These are phyloP conservation scores for Ganaspis brasiliensis DNA, from an alignment of 2,888 invertebrate species.

Conservation along the genomic window DNA sequence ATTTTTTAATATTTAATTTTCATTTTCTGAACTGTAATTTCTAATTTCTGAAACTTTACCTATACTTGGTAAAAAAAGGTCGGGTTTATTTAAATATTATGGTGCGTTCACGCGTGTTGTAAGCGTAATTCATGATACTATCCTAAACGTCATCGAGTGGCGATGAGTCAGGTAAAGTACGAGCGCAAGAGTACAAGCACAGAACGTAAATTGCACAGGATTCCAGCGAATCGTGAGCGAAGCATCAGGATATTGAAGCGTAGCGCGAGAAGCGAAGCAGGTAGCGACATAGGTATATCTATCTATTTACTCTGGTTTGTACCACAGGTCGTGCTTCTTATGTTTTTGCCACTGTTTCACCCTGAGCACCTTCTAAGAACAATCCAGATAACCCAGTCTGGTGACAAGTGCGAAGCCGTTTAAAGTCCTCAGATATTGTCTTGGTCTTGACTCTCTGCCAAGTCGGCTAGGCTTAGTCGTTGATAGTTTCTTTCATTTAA, in stretches of 20 bases:
- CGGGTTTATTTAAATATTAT: background rate
- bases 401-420: slow-evolving; percentile 72
- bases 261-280: slow-evolving; percentile 57
- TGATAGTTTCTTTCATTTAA: slow-evolving; percentile 14
- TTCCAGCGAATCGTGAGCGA: slow-evolving; percentile 76
- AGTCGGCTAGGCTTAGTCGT: slow-evolving; percentile 6
- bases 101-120: slow-evolving; percentile 5
- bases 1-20: too few species aligned
- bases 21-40: too few species aligned
- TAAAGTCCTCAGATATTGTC: slow-evolving; percentile 52
- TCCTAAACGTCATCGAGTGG: slow-evolving; percentile 28
- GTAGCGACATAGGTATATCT: slow-evolving; percentile 51
- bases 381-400: slow-evolving; percentile 67
- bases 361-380: slow-evolving; percentile 70
- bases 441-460: slow-evolving; percentile 27
- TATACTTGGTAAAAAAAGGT: too few species aligned
- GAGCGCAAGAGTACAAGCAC: slow-evolving; percentile 52
- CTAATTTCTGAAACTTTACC: too few species aligned
- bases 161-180: background rate
- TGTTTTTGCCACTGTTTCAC: slow-evolving; percentile 64
- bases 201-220: slow-evolving; percentile 65
- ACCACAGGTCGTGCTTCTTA: slow-evolving; percentile 66
- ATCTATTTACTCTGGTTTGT: slow-evolving; percentile 48
- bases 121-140: slow-evolving; percentile 39
- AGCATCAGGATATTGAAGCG: slow-evolving; percentile 68